Conservation (phyloP, 1,140 invertebrate genomes). For the Drosophila seguyi region DNA sequence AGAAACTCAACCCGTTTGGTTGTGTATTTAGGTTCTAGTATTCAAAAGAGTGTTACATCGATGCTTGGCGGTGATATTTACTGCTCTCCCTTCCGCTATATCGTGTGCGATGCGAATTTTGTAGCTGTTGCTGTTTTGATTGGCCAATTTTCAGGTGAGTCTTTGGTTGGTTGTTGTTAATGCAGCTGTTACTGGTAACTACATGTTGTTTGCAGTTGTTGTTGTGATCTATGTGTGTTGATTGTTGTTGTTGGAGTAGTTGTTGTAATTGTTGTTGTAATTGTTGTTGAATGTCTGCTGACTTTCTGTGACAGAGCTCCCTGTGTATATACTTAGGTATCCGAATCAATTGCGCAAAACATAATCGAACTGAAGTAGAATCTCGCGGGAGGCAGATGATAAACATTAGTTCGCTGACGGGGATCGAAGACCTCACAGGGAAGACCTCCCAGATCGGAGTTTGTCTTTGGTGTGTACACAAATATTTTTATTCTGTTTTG, state of each 20-base stretch:
- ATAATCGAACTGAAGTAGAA: constrained; percentile 61
- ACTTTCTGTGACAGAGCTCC: constrained; percentile 74
- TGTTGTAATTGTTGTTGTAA: constrained; percentile 4
- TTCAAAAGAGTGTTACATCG: constrained; percentile 25
- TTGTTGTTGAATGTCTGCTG: constrained; percentile 59
- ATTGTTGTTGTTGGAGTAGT: constrained; percentile 58
- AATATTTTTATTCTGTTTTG: neutral
- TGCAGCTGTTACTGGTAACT: constrained; percentile 39
- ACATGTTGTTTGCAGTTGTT: constrained; percentile 35
- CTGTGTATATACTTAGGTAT: constrained; percentile 68
- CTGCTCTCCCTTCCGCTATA: constrained; percentile 22
- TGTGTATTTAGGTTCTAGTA: constrained; percentile 16
- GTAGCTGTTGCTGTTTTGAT: constrained; percentile 15
- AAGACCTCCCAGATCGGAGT: neutral
- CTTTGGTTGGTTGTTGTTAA: constrained; percentile 38
- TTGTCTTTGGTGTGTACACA: constrained; percentile 1
- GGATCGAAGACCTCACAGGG: constrained; percentile 12
- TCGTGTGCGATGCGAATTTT: constrained; percentile 29
- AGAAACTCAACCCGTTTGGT: constrained; percentile 28
- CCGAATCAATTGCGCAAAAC: constrained; percentile 55
- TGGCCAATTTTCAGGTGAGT: constrained; percentile 62
- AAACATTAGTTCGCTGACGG: constrained; percentile 72
- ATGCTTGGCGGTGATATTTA: constrained; percentile 37
- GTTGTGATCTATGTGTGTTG: constrained; percentile 42
- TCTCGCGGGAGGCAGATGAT: constrained; percentile 72